Evolutionary conservation across 2,797 vertebrate genomes (phyloP).

Genomic region (Argentina silus): DNA sequence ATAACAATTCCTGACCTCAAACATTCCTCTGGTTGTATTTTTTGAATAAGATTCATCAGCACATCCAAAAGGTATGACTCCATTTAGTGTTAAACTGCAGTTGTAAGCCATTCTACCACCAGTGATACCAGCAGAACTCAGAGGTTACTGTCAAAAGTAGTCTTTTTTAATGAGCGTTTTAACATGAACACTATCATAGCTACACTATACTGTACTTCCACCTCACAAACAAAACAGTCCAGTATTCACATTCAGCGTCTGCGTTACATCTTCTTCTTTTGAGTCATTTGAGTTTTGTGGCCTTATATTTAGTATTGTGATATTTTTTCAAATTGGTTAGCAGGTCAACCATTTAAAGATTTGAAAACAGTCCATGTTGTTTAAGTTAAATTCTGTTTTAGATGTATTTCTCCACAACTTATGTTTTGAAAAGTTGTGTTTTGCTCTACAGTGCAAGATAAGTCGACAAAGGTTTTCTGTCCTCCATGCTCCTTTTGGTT

Average conservation of each 20-base stretch:
- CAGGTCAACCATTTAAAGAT: constrained; percentile 21
- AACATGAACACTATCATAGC: constrained; percentile 43
- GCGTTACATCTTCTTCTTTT: constrained; percentile 46
- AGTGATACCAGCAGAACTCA: constrained; percentile 62
- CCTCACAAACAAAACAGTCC: constrained; percentile 17
- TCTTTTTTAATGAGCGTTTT: constrained; percentile 45
- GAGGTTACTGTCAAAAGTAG: constrained; percentile 36
- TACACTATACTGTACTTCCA: constrained; percentile 36
- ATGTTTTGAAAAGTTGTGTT: constrained; percentile 24
- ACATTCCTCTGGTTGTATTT: background rate
- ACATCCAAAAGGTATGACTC: background rate
- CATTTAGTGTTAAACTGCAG: constrained; percentile 24
- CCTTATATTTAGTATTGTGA: constrained; percentile 68
- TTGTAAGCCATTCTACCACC: constrained; percentile 8
- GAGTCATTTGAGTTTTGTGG: constrained; percentile 70
- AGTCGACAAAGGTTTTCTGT: constrained; percentile 30
- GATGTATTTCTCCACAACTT: constrained; percentile 50
- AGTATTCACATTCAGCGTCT: constrained; percentile 44
- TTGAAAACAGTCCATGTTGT: constrained; percentile 22
- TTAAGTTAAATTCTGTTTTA: constrained; percentile 33
- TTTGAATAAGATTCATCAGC: constrained; percentile 34
- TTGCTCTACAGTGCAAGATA: constrained; percentile 42
- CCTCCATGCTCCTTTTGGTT: constrained; percentile 30
- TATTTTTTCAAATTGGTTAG: constrained; percentile 12
- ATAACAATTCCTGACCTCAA: background rate